Base-by-base conservation (phyloP, 2,113 vertebrate species). In the Polyodon spathula region DNA sequence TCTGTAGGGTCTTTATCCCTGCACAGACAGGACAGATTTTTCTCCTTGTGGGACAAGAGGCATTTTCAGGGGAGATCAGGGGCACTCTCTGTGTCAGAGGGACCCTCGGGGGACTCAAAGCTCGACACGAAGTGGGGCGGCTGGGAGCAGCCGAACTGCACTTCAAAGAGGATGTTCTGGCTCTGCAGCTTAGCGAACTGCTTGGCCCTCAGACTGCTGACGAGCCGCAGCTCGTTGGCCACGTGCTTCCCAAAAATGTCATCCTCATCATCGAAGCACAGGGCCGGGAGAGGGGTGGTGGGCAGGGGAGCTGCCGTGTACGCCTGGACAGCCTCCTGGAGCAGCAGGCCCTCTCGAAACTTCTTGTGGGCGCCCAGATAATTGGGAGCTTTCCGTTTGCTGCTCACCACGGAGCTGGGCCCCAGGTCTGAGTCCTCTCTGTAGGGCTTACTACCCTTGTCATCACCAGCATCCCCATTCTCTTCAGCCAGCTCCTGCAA, bases 111-210 rank as follows among this genome's bases (percentile, higher is more conserved):
- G 37, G 44, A 14, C 10, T 27, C 16, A 16, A 60, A 60, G 40
- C 11, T 27, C 17, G 43, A 17, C 4, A 37, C 41, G n/a, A 42
- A 42, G 40, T 42, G 56, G 7, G 56, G 56, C 7, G 40, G 56
- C 41, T 58, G 56, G 46, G 58, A 60, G 12, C n/a, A 42, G 27
- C 59, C 59, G 14, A 60, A 60, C 59, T 60, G 59, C 4, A 43
- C 59, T 43, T 60, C 44, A 37, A 60, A 60, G 7, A 60, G 46
- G 11, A 60, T 60, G 59, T 60, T 60, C 59, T 60, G 59, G 59
- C 51, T 60, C 59, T 60, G 59, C 43, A 60, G 59, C 46, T 60
- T 60, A 12, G 59, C 59, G 37, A 50, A 60, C 46, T 60, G 59
- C 59, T 60, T 60, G 43, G 44, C 44, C 37, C 59, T 42, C 44